Base-by-base conservation (phyloP, 2,113 vertebrate genomes). In the Dunckerocampus dactyliophorus region DNA sequence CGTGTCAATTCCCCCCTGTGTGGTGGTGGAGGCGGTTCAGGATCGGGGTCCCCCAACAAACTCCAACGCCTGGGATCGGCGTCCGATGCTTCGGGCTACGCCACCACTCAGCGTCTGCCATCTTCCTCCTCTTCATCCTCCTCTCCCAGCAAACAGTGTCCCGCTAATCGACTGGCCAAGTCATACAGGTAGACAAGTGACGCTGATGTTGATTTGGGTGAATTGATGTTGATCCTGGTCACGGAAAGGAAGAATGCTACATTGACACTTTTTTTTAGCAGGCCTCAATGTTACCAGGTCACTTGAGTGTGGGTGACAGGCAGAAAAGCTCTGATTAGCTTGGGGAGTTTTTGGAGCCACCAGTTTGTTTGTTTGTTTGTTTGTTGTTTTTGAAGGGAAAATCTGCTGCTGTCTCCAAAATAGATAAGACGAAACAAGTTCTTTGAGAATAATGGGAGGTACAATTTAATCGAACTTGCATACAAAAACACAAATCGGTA, bases 111-210 rank as follows among this genome's bases (percentile, higher is more conserved):
- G 73, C 92, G 95, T 59, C 88, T 93, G 72, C 82, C 86, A 57
- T 89, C 89, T 51, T 85, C 88, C 67, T 92, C 93, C 80, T 92
- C 93, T 80, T 22, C 58, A 17, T 85, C 94, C 74, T 94, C 94
- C 81, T 95, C 95, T 53, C 94, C 95, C 82, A 83, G 57, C 77
- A 97, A 97, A 88, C 94, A 95, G 85, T 94, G 94, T 69, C 90
- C 94, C 59, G 89, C 87, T 55, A 88, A 77, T 85, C 93, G 96
- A 48, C 92, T 96, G 82, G 95, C 96, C 80, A 97, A 97, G 90
- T 97, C 96, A 71, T 96, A 94, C 92, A 97, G 96, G 93, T 96
- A 92, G 80, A 90, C 4, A 22, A 20, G 46, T 12, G 10, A 22
- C 43, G 47, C 53, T 55, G 66, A 62, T 58, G 19, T 66, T 31